Conservation (phyloP, 2,113 vertebrate species). For the Tragelaphus scriptus region DNA sequence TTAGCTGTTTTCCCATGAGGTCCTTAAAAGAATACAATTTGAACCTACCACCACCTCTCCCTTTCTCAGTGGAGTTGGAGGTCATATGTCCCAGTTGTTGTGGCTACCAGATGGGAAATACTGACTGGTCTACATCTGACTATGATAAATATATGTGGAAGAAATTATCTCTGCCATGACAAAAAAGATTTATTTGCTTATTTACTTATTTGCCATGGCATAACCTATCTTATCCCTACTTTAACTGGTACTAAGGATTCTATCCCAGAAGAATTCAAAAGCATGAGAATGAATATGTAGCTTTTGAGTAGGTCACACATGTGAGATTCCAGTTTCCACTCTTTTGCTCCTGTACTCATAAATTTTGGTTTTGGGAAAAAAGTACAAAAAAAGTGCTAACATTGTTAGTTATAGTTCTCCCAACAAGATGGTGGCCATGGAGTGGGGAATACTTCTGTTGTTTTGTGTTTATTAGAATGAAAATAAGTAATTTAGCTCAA, state of each 20-base stretch:
- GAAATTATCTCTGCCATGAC: not conserved
- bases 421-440: not conserved
- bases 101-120: not conserved
- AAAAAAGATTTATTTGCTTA: not conserved
- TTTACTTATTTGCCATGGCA: not conserved
- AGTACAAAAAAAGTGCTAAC: not conserved
- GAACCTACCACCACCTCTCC: not conserved
- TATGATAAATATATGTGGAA: not conserved
- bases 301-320: not conserved
- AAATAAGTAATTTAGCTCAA: not conserved
- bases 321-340: not conserved
- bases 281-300: not conserved
- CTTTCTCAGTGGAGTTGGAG: not conserved
- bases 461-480: not conserved
- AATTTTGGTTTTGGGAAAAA: not conserved
- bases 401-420: not conserved
- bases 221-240: not conserved
- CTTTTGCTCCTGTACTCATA: not conserved
- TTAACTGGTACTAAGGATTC: not conserved
- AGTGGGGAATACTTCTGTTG: not conserved
- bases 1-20: not conserved
- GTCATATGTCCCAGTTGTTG: not conserved
- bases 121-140: not conserved
- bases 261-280: not conserved
- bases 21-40: not conserved